phyloP scores from a whole-genome alignment of 2,113 vertebrate genomes.

The Psittacus erithacus region DNA sequence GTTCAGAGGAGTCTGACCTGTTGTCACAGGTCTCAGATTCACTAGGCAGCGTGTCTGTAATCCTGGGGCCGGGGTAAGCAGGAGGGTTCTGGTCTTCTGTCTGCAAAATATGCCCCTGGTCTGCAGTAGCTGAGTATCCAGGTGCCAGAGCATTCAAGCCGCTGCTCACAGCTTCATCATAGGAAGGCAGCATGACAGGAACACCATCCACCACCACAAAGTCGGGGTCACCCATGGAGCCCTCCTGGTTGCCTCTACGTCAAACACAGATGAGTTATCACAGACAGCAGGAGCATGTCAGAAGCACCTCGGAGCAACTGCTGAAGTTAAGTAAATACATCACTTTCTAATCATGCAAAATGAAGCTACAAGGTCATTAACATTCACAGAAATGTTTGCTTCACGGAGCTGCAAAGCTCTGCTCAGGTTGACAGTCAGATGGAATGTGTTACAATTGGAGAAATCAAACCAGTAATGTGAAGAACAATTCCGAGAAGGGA shows the following conservation, averaged over 20 bases:
- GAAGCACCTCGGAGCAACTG: neutral
- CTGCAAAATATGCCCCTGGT: constrained; percentile 68
- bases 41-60: constrained; percentile 59
- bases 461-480: neutral
- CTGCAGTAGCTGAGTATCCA: constrained; percentile 62
- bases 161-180: constrained; percentile 85
- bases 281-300: neutral
- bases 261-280: neutral
- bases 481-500: neutral
- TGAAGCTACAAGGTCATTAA: neutral
- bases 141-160: constrained; percentile 72
- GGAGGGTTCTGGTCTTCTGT: constrained; percentile 84
- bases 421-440: neutral
- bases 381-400: neutral
- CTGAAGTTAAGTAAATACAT: neutral
- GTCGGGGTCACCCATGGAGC: constrained; percentile 75
- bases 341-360: neutral
- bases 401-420: neutral
- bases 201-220: constrained; percentile 88
- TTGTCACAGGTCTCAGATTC: constrained; percentile 75
- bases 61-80: constrained; percentile 78
- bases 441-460: neutral
- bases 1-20: constrained; percentile 74
- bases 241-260: constrained; percentile 75
- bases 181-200: constrained; percentile 86